phyloP scores from a whole-genome alignment of 2,113 vertebrate species.

The Epinephelus fuscoguttatus region DNA sequence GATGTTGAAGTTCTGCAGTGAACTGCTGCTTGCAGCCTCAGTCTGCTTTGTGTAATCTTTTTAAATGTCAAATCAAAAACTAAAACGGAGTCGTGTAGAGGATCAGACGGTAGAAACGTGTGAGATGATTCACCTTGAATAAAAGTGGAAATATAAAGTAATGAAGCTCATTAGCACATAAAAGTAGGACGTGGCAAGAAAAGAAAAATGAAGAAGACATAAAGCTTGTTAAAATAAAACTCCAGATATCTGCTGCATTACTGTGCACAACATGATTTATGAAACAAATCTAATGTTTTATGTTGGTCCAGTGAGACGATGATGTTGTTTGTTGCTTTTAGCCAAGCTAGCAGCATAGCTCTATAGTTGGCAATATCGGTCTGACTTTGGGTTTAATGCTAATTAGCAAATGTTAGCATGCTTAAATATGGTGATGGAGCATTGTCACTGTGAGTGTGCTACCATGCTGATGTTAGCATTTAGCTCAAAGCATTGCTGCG shows the following conservation, averaged over 20 bases:
- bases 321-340: background rate
- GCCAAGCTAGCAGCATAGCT: background rate
- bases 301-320: background rate
- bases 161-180: slow-evolving; percentile 15
- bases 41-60: background rate
- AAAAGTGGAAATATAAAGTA: slow-evolving; percentile 5
- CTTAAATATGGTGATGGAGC: too few relatives aligned
- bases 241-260: background rate
- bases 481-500: background rate
- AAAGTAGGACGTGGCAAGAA: background rate
- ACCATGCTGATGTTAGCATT: background rate
- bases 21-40: background rate
- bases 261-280: background rate
- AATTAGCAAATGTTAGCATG: too few relatives aligned
- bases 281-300: background rate
- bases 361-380: background rate
- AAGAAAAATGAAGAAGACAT: background rate
- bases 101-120: slow-evolving; percentile 6
- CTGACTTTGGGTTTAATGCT: too few relatives aligned
- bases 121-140: background rate
- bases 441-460: too few relatives aligned
- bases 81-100: background rate
- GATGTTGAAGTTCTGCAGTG: background rate
- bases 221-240: slow-evolving; percentile 9
- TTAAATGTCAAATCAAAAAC: slow-evolving; percentile 22